Conservation (phyloP, 1,140 invertebrate genomes). For the fruit fly (Drosophila melanogaster) region DNA sequence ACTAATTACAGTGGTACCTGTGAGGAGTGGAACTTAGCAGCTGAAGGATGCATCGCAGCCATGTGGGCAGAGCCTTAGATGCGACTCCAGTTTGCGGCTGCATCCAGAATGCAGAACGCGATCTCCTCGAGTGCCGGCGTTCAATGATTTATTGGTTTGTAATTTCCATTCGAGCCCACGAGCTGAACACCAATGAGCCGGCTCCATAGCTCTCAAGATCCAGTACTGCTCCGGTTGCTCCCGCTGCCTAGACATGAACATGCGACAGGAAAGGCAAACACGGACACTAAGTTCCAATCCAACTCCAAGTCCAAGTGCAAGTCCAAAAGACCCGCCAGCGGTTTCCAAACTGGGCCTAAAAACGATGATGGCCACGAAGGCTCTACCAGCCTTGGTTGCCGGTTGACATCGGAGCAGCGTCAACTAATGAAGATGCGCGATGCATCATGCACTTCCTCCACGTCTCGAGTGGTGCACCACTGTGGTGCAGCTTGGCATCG, state of each 20-base stretch:
- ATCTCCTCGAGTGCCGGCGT: conserved; percentile 33
- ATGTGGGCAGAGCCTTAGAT: conserved; percentile 32
- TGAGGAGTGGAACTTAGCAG: conserved; percentile 37
- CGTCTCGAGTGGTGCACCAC: conserved; percentile 20
- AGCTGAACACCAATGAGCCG: conserved; percentile 66
- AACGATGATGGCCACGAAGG: conserved; percentile 60
- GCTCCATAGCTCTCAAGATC: background rate
- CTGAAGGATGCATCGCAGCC: conserved; percentile 39
- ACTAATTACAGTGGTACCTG: conserved; percentile 72
- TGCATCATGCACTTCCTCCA: conserved; percentile 69
- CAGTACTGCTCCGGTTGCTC: conserved; percentile 23
- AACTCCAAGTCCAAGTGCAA: conserved; percentile 3
- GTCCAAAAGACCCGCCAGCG: conserved; percentile 52
- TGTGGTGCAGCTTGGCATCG: background rate
- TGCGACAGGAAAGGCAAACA: conserved; percentile 79
- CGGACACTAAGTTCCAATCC: conserved; percentile 47
- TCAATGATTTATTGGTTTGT: conserved; percentile 81
- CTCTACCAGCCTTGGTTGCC: conserved; percentile 1
- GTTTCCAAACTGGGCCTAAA: conserved; percentile 72
- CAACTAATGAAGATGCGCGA: conserved; percentile 82
- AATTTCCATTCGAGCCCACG: conserved; percentile 79
- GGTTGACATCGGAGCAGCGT: conserved; percentile 74
- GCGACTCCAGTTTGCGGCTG: conserved; percentile 2
- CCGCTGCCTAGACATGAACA: conserved; percentile 59
- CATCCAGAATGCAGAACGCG: conserved; percentile 8